Base-by-base conservation (phyloP, 2,888 invertebrate genomes). In the Ptycholaimellus sp. region DNA sequence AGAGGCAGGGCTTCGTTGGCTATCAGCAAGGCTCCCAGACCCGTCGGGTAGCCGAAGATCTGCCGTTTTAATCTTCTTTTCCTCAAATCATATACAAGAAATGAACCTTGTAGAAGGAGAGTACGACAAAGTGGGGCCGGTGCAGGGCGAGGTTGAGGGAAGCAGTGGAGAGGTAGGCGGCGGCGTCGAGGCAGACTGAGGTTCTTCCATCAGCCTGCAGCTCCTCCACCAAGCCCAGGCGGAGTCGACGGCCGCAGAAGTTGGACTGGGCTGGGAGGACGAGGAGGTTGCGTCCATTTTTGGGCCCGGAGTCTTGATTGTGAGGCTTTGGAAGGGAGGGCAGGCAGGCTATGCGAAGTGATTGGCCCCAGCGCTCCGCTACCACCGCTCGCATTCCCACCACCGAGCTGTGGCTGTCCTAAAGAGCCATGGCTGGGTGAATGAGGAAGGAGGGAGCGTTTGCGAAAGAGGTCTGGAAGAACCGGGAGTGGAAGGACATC, bases 381-480 rank as follows among this genome's bases (percentile, higher is more conserved):
- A 75, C 73, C 37, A 76, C 54, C 58, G 76, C 77, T 54, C 90
- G 67, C 70, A 90, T 74, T 11, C 93, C 90, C 41, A 90, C 65
- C 1, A 85, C 82, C 2, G 90, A 90, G 1, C 90, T 90, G 57
- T 93, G 93, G 56, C 80, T 87, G 58, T 90, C 85, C 55, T 74
- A 70, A 36, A 78, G 65, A 57, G n/a, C n/a, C n/a, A n/a, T n/a
- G n/a, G n/a, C n/a, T n/a, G n/a, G n/a, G n/a, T n/a, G n/a, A n/a
- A n/a, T n/a, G n/a, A n/a, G n/a, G n/a, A n/a, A n/a, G n/a, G n/a
- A n/a, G n/a, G n/a, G n/a, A n/a, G n/a, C n/a, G n/a, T n/a, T n/a
- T n/a, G n/a, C n/a, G n/a, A n/a, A n/a, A n/a, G n/a, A n/a, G n/a
- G n/a, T n/a, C n/a, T n/a, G n/a, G n/a, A n/a, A n/a, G n/a, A n/a